Evolutionary conservation across 1,140 invertebrate genomes (phyloP).

Genomic region (Telenomus remus): DNA sequence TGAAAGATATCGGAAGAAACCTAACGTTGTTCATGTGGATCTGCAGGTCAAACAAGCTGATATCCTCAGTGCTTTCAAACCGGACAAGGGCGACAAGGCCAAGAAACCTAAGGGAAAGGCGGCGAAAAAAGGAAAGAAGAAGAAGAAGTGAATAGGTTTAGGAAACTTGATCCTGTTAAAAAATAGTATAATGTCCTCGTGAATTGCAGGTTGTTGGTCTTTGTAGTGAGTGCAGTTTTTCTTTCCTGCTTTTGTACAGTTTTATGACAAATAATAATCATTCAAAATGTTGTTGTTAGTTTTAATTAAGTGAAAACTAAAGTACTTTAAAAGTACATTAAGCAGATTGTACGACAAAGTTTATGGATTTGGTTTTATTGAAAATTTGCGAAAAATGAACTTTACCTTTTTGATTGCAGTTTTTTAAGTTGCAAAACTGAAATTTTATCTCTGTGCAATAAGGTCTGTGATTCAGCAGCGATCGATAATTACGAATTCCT

Average conservation of each 20-base stretch:
- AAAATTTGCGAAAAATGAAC: no score
- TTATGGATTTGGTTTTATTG: no score
- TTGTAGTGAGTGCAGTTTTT: background rate
- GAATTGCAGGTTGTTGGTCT: background rate
- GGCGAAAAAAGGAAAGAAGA: slow-evolving; percentile 8
- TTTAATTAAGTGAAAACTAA: no score
- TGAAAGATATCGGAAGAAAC: slow-evolving; percentile 65
- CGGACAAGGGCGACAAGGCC: slow-evolving; percentile 18
- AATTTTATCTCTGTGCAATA: no score
- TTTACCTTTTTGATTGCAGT: no score
- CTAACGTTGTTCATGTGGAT: slow-evolving; percentile 70
- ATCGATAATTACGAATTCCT: slow-evolving; percentile 33
- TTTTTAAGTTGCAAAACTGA: no score
- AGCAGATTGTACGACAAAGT: no score
- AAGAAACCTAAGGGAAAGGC: background rate
- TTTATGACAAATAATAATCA: background rate
- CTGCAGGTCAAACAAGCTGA: slow-evolving; percentile 71
- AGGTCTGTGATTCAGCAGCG: no score
- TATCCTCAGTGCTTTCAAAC: slow-evolving; percentile 65
- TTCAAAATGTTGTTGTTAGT: no score
- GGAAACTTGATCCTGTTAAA: background rate
- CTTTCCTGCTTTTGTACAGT: no score
- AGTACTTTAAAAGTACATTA: no score
- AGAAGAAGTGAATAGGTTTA: background rate
- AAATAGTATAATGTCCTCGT: no score